Evolutionary conservation across 2,113 vertebrate species (phyloP).

Genomic region (Chunga burmeisteri): DNA sequence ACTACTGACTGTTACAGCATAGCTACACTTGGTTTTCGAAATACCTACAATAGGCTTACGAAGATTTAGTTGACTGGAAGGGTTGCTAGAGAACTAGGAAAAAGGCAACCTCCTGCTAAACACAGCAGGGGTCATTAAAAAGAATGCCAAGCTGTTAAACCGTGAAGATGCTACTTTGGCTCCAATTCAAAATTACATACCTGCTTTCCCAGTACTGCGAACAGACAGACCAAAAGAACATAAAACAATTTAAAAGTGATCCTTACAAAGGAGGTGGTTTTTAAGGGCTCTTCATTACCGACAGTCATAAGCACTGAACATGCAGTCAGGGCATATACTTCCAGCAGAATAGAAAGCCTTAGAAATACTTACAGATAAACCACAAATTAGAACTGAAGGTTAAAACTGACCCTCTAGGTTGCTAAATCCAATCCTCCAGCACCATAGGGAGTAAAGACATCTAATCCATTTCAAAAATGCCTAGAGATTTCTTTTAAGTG

Average conservation of each 20-base stretch:
- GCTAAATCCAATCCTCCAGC: background rate
- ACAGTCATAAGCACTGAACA: background rate
- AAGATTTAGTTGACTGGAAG: conserved; percentile 1
- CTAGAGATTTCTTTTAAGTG: background rate
- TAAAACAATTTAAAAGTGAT: background rate
- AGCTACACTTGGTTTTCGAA: background rate
- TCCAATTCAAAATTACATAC: background rate
- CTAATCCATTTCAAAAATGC: background rate
- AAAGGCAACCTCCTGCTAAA: background rate
- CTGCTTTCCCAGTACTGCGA: background rate
- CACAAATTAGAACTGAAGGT: background rate
- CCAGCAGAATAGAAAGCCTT: background rate
- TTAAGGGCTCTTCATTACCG: background rate
- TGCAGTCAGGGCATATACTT: background rate
- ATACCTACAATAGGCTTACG: background rate
- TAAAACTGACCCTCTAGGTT: background rate
- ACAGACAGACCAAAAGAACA: background rate
- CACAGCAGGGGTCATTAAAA: background rate
- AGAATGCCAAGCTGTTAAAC: background rate
- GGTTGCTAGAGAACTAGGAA: background rate
- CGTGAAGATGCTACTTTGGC: background rate
- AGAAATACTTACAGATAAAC: background rate
- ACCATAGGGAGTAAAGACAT: background rate
- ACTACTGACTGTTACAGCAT: background rate
- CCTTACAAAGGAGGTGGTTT: background rate